Conservation (phyloP, 2,888 invertebrate genomes). For the Microctonus hyperodae region DNA sequence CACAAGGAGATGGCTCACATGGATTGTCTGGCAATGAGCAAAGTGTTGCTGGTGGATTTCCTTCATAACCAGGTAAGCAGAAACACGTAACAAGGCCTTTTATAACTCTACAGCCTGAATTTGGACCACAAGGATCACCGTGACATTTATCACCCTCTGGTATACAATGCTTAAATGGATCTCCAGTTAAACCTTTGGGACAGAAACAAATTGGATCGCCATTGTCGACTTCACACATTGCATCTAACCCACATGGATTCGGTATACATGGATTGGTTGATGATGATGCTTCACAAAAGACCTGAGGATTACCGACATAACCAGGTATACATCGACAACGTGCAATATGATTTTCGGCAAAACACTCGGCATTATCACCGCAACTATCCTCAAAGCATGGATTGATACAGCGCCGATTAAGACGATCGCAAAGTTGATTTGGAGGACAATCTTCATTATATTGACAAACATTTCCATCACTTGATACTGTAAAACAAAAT, state of each 20-base stretch:
- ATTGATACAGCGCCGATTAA: conserved; percentile 84
- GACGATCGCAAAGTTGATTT: conserved; percentile 82
- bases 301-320: conserved; percentile 78
- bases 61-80: conserved; percentile 87
- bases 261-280: conserved; percentile 78
- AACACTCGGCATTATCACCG: conserved; percentile 82
- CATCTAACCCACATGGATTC: conserved; percentile 87
- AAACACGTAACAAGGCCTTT: conserved; percentile 82
- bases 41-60: conserved; percentile 77
- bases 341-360: conserved; percentile 79
- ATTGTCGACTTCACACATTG: conserved; percentile 83
- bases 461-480: conserved; percentile 75
- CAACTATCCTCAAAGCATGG: conserved; percentile 80
- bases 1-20: conserved; percentile 86
- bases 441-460: conserved; percentile 92
- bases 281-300: conserved; percentile 76
- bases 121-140: conserved; percentile 84
- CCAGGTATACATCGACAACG: conserved; percentile 84
- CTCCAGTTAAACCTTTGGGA: conserved; percentile 88
- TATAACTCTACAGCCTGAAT: conserved; percentile 82
- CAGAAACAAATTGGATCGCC: conserved; percentile 90
- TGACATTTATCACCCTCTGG: conserved; percentile 86
- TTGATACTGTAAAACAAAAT: conserved; percentile 57
- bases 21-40: conserved; percentile 80
- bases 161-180: conserved; percentile 86